Evolutionary conservation across 1,140 invertebrate genomes (phyloP).

Genomic region (Drosophila tropicalis): DNA sequence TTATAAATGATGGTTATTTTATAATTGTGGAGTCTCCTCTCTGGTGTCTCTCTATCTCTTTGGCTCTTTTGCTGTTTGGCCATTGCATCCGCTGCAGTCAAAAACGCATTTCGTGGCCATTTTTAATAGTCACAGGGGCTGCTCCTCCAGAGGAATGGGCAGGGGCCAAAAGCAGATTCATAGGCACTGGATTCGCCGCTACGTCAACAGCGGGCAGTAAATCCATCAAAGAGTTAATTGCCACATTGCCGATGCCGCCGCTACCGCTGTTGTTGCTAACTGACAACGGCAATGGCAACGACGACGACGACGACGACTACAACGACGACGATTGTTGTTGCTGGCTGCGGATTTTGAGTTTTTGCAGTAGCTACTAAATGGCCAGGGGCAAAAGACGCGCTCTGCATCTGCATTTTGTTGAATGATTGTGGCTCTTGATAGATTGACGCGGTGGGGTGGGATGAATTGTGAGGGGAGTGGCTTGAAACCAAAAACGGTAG

Average conservation of each 20-base stretch:
- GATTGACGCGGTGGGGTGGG: not conserved
- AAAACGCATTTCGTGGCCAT: constrained; percentile 77
- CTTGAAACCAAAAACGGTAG: constrained; percentile 44
- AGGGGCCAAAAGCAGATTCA: constrained; percentile 1
- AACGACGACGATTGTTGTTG: constrained; percentile 35
- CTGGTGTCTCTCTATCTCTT: constrained; percentile 3
- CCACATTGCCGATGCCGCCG: constrained; percentile 53
- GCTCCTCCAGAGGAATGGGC: constrained; percentile 15
- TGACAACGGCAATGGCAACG: constrained; percentile 18
- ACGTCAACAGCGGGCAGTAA: constrained; percentile 52
- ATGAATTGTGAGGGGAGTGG: not conserved
- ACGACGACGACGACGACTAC: not conserved
- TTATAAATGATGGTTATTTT: constrained; percentile 81
- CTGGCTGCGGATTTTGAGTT: constrained; percentile 26
- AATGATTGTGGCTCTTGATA: constrained; percentile 16
- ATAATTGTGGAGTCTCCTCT: constrained; percentile 68
- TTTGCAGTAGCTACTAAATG: constrained; percentile 58
- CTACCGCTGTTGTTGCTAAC: constrained; percentile 21
- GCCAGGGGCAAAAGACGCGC: constrained; percentile 51
- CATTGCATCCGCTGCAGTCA: constrained; percentile 69
- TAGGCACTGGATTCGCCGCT: constrained; percentile 14
- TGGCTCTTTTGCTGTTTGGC: constrained; percentile 35
- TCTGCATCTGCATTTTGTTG: constrained; percentile 35
- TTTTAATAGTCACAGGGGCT: constrained; percentile 53
- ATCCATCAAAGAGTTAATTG: constrained; percentile 81